Base-by-base conservation (phyloP, 2,888 invertebrate genomes). In the Mythimna ferrago region DNA sequence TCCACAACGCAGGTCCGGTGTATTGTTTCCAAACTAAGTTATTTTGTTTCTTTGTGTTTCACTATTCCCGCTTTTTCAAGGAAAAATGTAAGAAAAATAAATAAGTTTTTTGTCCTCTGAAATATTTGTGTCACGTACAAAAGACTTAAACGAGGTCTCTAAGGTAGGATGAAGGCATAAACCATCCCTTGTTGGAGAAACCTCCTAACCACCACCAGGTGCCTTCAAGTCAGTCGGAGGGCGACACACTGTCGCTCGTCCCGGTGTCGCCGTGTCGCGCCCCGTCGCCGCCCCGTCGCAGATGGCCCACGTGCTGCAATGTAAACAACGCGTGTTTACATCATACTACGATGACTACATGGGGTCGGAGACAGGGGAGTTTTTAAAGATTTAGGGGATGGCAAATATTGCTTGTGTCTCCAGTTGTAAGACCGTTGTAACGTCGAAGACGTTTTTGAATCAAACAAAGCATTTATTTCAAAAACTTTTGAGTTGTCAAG, bases 261-360 rank as follows among this genome's bases (percentile, higher is more conserved):
- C n/a, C 54, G 63, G 44, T 61, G 77, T 81, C 77, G 81, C 76
- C 3, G n/a, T 14, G 78, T 78, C 81, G 81, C 81, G 82, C 19
- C 78, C 62, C 21, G 51, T 32, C 65, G 82, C 64, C 78, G 80
- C 82, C 67, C 48, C 16, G 35, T 48, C 71, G 58, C 65, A 62
- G 64, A 54, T 44, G 62, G 11, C 11, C 19, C 80, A 78, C 80
- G 82, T 82, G 78, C 57, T 48, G 48, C 48, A 9, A n/a, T 66
- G 78, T 70, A 58, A 76, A 78, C 81, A 78, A 48, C 32, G 6
- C 44, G 64, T 81, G 82, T 81, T 81, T 78, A 77, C 77, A 76
- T 60, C 78, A 66, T 64, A 51, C 19, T n/a, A 16, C 53, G 51
- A 62, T 51, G 11, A 44, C 19, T 19, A 41, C 32, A n/a, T 57